These are phyloP conservation scores for Rhinatrema bivittatum DNA, from an alignment of 2,797 vertebrate genomes.

Conservation along the genomic window DNA sequence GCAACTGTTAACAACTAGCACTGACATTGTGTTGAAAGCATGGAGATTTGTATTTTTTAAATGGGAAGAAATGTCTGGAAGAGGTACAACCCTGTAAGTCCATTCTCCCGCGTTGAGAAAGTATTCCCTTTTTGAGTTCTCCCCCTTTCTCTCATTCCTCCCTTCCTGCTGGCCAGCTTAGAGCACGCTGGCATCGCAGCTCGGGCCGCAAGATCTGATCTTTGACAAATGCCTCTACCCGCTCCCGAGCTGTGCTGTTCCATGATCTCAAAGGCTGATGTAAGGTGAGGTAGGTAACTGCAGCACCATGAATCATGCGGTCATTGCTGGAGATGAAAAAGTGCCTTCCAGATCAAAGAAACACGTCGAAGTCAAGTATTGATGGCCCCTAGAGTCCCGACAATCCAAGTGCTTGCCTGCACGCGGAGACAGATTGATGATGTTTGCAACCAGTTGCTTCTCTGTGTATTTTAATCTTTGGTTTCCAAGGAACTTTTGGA, in stretches of 20 bases:
- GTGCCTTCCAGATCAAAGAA: conserved; percentile 20
- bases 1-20: no score
- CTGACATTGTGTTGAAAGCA: no score
- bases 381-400: conserved; percentile 9
- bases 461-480: conserved; percentile 27
- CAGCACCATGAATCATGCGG: conserved; percentile 7
- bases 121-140: no score
- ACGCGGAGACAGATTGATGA: conserved; percentile 36
- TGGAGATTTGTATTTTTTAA: no score
- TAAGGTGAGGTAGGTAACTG: conserved; percentile 28
- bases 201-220: no score
- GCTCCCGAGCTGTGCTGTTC: conserved; percentile 2
- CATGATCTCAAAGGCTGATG: background rate
- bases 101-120: no score
- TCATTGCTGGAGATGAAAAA: conserved; percentile 20
- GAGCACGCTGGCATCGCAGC: no score
- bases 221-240: conserved; percentile 9
- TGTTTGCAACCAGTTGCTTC: conserved; percentile 24
- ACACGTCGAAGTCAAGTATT: conserved; percentile 8
- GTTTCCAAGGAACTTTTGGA: conserved; percentile 29
- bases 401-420: conserved; percentile 25
- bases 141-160: no score
- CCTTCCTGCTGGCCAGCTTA: no score
- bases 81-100: no score
- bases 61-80: no score